Evolutionary conservation across 1,140 invertebrate species (phyloP).

Genomic region (Euura saliciscinereae): DNA sequence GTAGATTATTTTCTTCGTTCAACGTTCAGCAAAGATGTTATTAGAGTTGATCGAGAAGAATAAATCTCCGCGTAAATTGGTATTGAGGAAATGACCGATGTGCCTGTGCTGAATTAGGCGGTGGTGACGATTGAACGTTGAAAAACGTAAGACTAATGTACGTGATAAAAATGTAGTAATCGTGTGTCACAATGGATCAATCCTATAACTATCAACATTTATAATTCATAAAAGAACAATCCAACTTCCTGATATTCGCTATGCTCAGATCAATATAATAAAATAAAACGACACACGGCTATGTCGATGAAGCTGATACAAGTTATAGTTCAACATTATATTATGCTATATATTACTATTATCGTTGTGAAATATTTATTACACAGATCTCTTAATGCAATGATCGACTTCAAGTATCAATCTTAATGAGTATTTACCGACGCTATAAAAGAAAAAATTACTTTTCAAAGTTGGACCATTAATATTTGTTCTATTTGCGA

Average conservation of each 20-base stretch:
- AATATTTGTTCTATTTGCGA: conserved; percentile 16
- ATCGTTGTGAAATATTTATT: conserved; percentile 26
- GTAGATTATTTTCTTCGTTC: too few species aligned
- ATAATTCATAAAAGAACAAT: conserved; percentile 44
- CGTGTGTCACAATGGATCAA: conserved; percentile 41
- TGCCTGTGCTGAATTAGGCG: neutral
- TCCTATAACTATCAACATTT: conserved; percentile 41
- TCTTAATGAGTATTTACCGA: conserved; percentile 32
- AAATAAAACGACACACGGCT: conserved; percentile 40
- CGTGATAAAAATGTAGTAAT: conserved; percentile 7
- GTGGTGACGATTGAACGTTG: neutral
- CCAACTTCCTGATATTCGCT: conserved; percentile 37
- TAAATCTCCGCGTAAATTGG: neutral
- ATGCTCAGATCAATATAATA: conserved; percentile 35
- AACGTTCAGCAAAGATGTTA: too few species aligned
- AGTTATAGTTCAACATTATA: conserved; percentile 6
- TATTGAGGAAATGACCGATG: neutral
- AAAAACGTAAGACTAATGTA: neutral
- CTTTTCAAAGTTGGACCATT: conserved; percentile 25
- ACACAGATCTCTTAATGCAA: conserved; percentile 27
- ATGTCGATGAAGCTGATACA: conserved; percentile 19
- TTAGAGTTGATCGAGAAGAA: too few species aligned
- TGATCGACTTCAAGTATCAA: conserved; percentile 28
- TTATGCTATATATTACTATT: conserved; percentile 28
- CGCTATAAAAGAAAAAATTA: conserved; percentile 23